phyloP scores from a whole-genome alignment of 2,797 vertebrate genomes.

The Gallinago nigripennis region DNA sequence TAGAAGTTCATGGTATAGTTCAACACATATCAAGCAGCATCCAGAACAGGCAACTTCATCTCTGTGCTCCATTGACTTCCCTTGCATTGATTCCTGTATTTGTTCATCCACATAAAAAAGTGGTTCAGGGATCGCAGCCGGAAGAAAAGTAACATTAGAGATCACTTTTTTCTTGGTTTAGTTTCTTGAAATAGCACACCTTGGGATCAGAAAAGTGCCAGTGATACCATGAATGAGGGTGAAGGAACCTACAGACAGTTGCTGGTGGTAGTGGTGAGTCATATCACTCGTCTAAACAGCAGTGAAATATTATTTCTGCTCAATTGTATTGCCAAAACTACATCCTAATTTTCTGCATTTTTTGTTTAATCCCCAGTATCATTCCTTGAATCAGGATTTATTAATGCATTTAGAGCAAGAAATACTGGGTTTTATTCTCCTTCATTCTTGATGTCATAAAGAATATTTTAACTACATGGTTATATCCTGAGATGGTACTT shows the following conservation, averaged over 20 bases:
- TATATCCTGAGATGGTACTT: background rate
- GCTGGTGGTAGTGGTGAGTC: background rate
- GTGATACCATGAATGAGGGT: background rate
- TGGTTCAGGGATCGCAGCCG: background rate
- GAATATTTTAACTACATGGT: background rate
- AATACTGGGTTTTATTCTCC: background rate
- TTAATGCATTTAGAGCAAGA: background rate
- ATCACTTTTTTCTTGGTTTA: background rate
- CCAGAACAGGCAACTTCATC: background rate
- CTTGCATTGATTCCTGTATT: background rate
- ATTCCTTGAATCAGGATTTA: background rate
- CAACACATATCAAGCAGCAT: background rate
- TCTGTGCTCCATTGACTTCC: background rate
- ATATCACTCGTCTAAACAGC: background rate
- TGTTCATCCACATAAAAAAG: background rate
- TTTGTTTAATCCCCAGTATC: background rate
- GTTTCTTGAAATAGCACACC: background rate
- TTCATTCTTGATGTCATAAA: background rate
- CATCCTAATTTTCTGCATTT: background rate
- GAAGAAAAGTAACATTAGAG: background rate
- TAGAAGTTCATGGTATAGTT: background rate
- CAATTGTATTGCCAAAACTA: background rate
- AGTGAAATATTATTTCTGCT: background rate
- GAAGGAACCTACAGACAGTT: background rate
- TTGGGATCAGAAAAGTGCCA: background rate